Conservation (phyloP, 2,797 vertebrate species). For the Scyliorhinus canicula region DNA sequence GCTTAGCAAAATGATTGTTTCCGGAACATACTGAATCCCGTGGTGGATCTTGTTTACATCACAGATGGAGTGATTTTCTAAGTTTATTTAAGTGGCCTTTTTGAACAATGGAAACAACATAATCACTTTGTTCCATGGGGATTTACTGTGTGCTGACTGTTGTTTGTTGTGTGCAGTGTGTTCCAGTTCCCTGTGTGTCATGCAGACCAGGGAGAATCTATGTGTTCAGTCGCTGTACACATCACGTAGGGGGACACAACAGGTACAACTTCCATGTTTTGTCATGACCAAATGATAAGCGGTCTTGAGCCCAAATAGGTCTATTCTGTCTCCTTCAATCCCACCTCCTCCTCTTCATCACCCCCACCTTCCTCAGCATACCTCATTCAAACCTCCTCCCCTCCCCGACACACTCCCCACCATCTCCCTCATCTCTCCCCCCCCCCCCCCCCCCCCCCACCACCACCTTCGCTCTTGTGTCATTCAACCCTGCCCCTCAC, state of each 20-base stretch:
- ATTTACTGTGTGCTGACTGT: neutral
- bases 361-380: neutral
- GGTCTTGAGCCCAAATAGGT: neutral
- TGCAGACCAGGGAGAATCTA: neutral
- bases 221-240: neutral
- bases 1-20: neutral
- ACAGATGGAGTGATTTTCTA: neutral
- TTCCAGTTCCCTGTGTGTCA: neutral
- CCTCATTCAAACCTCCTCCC: neutral
- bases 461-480: neutral
- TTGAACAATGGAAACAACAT: constrained; percentile 14
- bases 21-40: neutral
- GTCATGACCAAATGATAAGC: neutral
- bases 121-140: neutral
- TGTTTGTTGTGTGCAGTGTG: neutral
- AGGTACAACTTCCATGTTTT: neutral
- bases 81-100: neutral
- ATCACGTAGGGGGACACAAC: neutral
- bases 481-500: neutral
- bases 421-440: neutral
- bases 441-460: no score
- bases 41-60: neutral
- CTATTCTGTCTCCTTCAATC: neutral
- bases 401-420: neutral
- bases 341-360: neutral